These are phyloP conservation scores for Morone chrysops DNA, from an alignment of 2,113 vertebrate genomes.

Conservation along the genomic window DNA sequence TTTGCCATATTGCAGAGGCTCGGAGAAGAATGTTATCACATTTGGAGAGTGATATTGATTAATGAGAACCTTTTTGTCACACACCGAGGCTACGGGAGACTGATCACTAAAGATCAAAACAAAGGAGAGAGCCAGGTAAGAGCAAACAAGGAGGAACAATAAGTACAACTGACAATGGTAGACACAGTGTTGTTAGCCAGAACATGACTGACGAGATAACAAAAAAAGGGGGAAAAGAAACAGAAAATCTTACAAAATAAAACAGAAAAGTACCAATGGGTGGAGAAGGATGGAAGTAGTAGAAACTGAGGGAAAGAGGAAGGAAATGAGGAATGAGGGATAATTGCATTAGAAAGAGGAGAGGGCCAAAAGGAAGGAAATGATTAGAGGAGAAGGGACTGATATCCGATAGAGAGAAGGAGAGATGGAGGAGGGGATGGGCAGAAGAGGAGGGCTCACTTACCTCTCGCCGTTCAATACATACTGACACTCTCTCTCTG, in stretches of 20 bases:
- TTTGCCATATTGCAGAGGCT: slow-evolving; percentile 61
- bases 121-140: slow-evolving; percentile 71
- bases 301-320: slow-evolving; percentile 50
- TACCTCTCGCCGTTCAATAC: slow-evolving; percentile 81
- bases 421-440: slow-evolving; percentile 69
- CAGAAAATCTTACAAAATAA: slow-evolving; percentile 27
- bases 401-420: slow-evolving; percentile 83
- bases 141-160: slow-evolving; percentile 68
- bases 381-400: slow-evolving; percentile 84
- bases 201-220: slow-evolving; percentile 56
- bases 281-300: slow-evolving; percentile 47
- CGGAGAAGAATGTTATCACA: slow-evolving; percentile 74
- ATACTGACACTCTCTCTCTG: slow-evolving; percentile 80
- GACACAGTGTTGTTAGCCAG: slow-evolving; percentile 53
- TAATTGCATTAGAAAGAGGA: slow-evolving; percentile 86
- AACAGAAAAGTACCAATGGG: slow-evolving; percentile 29
- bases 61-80: slow-evolving; percentile 77
- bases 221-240: neutral
- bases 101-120: slow-evolving; percentile 78
- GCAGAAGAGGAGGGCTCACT: slow-evolving; percentile 74
- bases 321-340: slow-evolving; percentile 77
- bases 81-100: slow-evolving; percentile 62
- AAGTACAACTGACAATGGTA: slow-evolving; percentile 69
- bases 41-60: slow-evolving; percentile 79
- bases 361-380: slow-evolving; percentile 86